These are phyloP conservation scores for Saimiri boliviensis DNA, from an alignment of 2,113 vertebrate genomes.

Conservation along the genomic window DNA sequence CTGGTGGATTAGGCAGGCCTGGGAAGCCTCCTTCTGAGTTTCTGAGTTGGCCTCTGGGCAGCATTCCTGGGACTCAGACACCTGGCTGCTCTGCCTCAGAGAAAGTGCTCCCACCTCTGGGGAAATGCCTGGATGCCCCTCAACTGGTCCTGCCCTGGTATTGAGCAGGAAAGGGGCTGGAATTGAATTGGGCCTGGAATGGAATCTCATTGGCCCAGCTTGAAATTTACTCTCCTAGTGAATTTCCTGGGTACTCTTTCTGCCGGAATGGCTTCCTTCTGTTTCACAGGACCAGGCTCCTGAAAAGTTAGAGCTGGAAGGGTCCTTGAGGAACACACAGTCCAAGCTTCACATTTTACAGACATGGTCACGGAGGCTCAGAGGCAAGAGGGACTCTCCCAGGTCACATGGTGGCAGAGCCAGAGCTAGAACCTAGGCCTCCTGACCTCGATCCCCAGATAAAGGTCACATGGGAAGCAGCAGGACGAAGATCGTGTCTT, in stretches of 20 bases:
- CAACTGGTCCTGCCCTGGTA: not conserved
- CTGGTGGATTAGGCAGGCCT: too few relatives aligned
- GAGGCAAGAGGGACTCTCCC: not conserved
- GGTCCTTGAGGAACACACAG: not conserved
- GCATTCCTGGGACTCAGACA: not conserved
- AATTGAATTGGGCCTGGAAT: too few relatives aligned
- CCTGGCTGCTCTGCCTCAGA: not conserved
- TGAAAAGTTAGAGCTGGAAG: not conserved
- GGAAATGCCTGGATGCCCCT: not conserved
- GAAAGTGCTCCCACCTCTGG: not conserved
- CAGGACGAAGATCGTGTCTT: not conserved
- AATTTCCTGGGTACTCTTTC: rapidly evolving
- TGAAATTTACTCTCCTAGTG: too few relatives aligned
- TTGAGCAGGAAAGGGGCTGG: not conserved
- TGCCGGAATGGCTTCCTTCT: not conserved
- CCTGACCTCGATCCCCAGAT: rapidly evolving
- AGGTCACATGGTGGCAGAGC: not conserved
- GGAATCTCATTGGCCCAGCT: too few relatives aligned
- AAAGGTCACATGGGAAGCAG: not conserved
- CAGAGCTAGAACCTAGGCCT: not conserved
- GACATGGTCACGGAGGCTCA: not conserved
- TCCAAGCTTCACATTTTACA: not conserved
- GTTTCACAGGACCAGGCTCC: not conserved
- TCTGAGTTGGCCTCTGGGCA: not conserved
- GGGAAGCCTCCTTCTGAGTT: not conserved